Evolutionary conservation across 2,797 vertebrate species (phyloP), one percentile per base, ranked within the genome.

Genomic region (Dipus sagitta): DNA sequence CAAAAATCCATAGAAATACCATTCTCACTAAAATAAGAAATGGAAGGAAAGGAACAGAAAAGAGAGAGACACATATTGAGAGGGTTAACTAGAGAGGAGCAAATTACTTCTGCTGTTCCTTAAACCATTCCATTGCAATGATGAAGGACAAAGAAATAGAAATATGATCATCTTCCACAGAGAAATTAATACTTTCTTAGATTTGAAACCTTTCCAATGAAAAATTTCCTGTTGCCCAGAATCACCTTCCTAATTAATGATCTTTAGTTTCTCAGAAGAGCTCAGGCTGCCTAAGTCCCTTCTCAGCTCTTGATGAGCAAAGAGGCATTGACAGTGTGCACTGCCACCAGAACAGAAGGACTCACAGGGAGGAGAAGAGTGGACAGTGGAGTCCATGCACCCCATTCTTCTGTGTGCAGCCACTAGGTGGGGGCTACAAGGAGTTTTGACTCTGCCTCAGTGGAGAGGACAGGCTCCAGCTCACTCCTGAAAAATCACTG

Each of bases 191-290:
- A 93, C 92, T 93, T 94, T 95, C 96, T 92, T 92, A 94, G 92
- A 91, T 96, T 93, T 95, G 93, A 97, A 97, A 93, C 38, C 74
- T 92, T 96, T 94, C 84, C 88, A 95, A 42, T 94, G 95, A 91
- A 96, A 97, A 91, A 90, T 94, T 96, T 96, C 81, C 92, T 91
- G 86, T 91, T 92, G 93, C 93, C 95, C 95, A 95, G 94, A 79
- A 96, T 93, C 94, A 92, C 92, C 92, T 95, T 96, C 93, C 93
- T 94, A 97, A 95, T 97, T 96, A 96, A 96, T 95, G 95, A 95
- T 95, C 90, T 97, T 94, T 86, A 95, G 92, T 95, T 94, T 96
- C 77, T 93, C 88, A 92, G 91, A 93, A 95, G 96, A 94, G 82
- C 20, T 89, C 80, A n/a, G 42, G 67, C 94, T 47, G 86, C 54